Evolutionary conservation across 2,888 invertebrate genomes (phyloP).

Genomic region (Urechis unicinctus): DNA sequence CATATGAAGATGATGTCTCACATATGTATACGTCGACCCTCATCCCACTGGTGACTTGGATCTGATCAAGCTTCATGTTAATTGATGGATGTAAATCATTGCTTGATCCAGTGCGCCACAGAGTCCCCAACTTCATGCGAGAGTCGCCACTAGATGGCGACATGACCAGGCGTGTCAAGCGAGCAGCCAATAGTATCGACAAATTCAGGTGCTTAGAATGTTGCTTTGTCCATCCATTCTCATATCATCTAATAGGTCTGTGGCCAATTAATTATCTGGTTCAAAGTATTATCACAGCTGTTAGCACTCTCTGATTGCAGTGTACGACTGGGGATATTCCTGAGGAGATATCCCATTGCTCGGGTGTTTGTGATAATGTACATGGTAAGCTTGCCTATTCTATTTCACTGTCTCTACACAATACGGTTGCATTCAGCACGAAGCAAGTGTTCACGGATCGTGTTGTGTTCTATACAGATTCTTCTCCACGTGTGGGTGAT

Average conservation of each 20-base stretch:
- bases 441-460: not conserved
- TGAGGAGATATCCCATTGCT: conserved; percentile 74
- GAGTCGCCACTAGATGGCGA: conserved; percentile 72
- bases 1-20: too few relatives aligned
- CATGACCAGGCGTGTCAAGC: conserved; percentile 68
- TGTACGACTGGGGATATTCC: conserved; percentile 69
- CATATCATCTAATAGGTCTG: not conserved
- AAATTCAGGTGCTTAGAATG: conserved; percentile 61
- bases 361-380: conserved; percentile 77
- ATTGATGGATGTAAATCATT: not conserved
- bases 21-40: too few relatives aligned
- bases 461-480: conserved; percentile 53
- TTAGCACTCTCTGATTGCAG: conserved; percentile 51
- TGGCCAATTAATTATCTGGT: too few relatives aligned
- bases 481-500: conserved; percentile 77
- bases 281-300: too few relatives aligned
- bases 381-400: conserved; percentile 56
- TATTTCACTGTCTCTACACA: not conserved
- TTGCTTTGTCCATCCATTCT: not conserved
- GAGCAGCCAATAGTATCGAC: conserved; percentile 70
- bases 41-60: not conserved
- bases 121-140: conserved; percentile 65
- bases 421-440: not conserved
- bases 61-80: not conserved
- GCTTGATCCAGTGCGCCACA: conserved; percentile 29